Percentiles rank a stretch among this genome's conserved stretches.
Evolutionary conservation across 1,140 invertebrate genomes (phyloP).

Genomic region (Trichonephila clavipes): DNA sequence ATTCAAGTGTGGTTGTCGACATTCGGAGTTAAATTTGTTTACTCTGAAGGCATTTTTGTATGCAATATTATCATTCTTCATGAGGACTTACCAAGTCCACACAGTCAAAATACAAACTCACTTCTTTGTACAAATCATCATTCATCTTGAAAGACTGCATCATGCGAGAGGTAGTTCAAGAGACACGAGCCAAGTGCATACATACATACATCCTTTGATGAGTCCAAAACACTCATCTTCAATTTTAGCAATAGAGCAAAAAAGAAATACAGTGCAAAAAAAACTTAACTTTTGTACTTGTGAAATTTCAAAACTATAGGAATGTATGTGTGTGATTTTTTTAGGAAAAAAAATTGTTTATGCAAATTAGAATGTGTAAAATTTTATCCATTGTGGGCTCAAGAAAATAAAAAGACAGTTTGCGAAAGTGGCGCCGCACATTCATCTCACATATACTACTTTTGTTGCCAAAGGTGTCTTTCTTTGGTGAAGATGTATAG

Average conservation of each 20-base stretch:
- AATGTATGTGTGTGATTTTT: conserved; percentile 31
- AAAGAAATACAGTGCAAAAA: conserved; percentile 2
- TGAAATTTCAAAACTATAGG: conserved; percentile 53
- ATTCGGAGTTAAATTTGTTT: conserved; percentile 10
- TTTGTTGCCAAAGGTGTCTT: conserved; percentile 62
- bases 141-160: conserved; percentile 52
- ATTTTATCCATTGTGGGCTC: conserved; percentile 34
- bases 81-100: conserved; percentile 28
- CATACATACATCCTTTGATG: background rate
- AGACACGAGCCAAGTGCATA: conserved; percentile 43
- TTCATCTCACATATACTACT: background rate
- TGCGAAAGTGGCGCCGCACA: conserved; percentile 14
- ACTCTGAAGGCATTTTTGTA: conserved; percentile 66
- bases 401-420: conserved; percentile 21
- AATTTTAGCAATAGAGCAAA: conserved; percentile 70
- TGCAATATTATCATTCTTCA: conserved; percentile 63
- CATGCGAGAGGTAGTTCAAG: conserved; percentile 66
- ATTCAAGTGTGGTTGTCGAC: background rate
- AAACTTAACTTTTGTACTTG: conserved; percentile 61
- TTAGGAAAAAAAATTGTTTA: background rate
- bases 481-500: conserved; percentile 40
- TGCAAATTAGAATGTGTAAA: conserved; percentile 9
- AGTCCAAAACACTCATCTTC: conserved; percentile 1
- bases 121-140: conserved; percentile 69
- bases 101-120: conserved; percentile 41